Conservation (phyloP, 2,797 vertebrate species). For the Psittacula derbiana region DNA sequence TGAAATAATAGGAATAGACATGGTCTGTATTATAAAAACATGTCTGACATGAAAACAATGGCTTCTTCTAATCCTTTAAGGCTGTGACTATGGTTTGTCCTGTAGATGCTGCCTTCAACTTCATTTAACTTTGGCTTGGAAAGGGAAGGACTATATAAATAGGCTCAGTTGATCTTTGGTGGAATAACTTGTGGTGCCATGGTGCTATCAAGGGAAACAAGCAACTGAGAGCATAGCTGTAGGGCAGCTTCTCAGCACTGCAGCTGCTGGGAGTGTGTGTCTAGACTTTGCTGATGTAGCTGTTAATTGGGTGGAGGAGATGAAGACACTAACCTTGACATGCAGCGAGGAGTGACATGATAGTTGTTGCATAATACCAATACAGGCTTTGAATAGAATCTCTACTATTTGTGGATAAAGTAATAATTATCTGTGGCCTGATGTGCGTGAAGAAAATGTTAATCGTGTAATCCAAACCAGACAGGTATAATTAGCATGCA, state of each 20-base stretch:
- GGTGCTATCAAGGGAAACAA: background rate
- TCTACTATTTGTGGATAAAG: background rate
- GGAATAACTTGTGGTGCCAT: background rate
- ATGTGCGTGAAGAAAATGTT: background rate
- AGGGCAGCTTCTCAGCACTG: background rate
- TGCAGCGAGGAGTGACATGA: background rate
- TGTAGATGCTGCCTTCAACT: background rate
- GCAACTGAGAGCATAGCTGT: background rate
- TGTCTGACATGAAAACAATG: slow-evolving; percentile 28
- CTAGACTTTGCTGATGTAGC: background rate
- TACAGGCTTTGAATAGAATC: background rate
- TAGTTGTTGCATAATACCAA: background rate
- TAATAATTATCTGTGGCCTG: background rate
- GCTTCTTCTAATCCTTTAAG: background rate
- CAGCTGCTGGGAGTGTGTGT: background rate
- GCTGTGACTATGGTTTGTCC: background rate
- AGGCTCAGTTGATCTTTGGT: background rate
- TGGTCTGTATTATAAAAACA: slow-evolving; percentile 52
- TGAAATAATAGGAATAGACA: slow-evolving; percentile 25
- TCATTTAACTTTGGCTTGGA: slow-evolving; percentile 5
- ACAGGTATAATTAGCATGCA: background rate
- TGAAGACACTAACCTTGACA: background rate
- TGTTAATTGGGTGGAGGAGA: background rate
- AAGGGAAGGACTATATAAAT: background rate
- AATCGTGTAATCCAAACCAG: background rate